Conservation (phyloP, 1,140 invertebrate genomes). For the Phenacoccus solenopsis region DNA sequence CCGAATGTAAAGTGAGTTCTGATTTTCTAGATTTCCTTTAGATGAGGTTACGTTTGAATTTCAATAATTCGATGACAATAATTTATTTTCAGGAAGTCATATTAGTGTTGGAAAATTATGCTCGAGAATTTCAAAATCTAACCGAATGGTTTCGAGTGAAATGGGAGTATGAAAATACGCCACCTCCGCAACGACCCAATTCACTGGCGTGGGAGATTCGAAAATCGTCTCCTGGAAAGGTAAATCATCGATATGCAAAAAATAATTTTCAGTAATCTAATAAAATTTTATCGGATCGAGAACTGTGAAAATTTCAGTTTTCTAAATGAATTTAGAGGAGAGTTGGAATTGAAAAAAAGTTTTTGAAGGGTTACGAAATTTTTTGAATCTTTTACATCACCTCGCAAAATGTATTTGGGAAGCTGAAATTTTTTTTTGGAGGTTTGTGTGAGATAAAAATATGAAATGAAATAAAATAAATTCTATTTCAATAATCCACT, state of each 20-base stretch:
- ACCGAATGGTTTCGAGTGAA: slow-evolving; percentile 86
- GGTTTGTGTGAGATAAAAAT: too few species aligned
- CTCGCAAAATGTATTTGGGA: too few species aligned
- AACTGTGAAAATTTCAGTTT: neutral
- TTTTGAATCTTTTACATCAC: too few species aligned
- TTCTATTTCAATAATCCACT: too few species aligned
- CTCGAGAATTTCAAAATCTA: slow-evolving; percentile 80
- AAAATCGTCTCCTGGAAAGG: slow-evolving; percentile 69
- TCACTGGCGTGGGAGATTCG: slow-evolving; percentile 88
- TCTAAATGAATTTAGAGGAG: too few species aligned
- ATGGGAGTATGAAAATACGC: slow-evolving; percentile 84
- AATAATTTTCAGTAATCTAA: too few species aligned
- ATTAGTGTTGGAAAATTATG: slow-evolving; percentile 84
- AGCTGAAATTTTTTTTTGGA: too few species aligned
- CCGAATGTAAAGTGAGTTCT: slow-evolving; percentile 45
- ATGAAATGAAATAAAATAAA: too few species aligned
- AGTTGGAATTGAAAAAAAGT: too few species aligned
- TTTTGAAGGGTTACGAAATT: too few species aligned
- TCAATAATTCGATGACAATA: neutral
- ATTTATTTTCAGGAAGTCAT: slow-evolving; percentile 64
- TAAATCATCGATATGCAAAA: slow-evolving; percentile 21
- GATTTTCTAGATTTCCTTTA: too few species aligned
- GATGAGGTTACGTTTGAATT: neutral
- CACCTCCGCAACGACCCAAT: slow-evolving; percentile 65
- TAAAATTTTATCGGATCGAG: neutral